Percentiles rank a stretch among this genome's conserved stretches.
These are phyloP conservation scores for Linurgus olivaceus DNA, from an alignment of 2,797 vertebrate species.

Conservation along the genomic window DNA sequence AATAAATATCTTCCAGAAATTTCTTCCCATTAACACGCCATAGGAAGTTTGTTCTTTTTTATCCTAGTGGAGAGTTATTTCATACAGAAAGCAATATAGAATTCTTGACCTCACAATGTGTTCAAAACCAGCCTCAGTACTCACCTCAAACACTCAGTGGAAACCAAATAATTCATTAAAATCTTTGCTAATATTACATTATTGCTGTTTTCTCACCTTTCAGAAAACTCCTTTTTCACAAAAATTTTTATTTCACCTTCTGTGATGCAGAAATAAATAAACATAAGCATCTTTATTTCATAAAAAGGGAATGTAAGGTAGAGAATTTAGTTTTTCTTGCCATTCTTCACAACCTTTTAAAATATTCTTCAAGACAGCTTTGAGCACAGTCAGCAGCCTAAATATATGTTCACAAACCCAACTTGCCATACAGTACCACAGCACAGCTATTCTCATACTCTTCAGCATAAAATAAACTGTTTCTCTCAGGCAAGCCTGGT, in stretches of 20 bases:
- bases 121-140: not conserved
- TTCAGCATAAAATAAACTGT: not conserved
- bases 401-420: not conserved
- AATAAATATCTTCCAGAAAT: not conserved
- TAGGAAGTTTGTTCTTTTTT: not conserved
- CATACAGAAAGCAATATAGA: not conserved
- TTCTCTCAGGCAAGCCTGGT: not conserved
- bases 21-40: not conserved
- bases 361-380: not conserved
- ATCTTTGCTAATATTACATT: not conserved
- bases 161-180: not conserved
- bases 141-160: not conserved
- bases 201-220: not conserved
- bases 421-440: not conserved
- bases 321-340: not conserved
- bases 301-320: not conserved
- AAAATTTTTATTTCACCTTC: not conserved
- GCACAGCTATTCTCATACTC: not conserved
- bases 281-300: not conserved
- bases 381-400: not conserved
- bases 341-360: not conserved
- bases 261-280: not conserved
- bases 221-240: not conserved
- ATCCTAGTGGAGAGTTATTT: fast-evolving
- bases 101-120: not conserved